Percentiles rank a stretch among this genome's conserved stretches.
phyloP scores from a whole-genome alignment of 2,888 invertebrate genomes.

The Pachycephus smyrnensis region DNA sequence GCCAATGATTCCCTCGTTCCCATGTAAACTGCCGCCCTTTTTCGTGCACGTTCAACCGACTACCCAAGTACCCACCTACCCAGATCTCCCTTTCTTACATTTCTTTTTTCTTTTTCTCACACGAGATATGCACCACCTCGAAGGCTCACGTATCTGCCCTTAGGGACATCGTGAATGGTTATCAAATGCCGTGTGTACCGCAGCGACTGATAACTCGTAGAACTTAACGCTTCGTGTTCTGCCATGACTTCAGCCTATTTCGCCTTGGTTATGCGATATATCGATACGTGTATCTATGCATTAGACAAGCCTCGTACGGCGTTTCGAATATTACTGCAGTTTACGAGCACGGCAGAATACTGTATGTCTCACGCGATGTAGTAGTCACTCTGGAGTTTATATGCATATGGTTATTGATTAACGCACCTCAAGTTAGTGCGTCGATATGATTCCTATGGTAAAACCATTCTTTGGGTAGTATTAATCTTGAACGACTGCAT shows the following conservation, averaged over 20 bases:
- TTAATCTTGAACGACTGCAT: not conserved
- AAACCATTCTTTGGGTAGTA: not conserved
- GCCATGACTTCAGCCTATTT: not conserved
- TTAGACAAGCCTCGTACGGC: not conserved
- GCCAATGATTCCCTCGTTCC: constrained; percentile 30
- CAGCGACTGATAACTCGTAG: not conserved
- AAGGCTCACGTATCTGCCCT: not conserved
- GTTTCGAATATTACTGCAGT: not conserved
- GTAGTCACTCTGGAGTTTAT: not conserved
- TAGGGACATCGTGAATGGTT: not conserved
- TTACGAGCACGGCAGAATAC: not conserved
- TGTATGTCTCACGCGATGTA: not conserved
- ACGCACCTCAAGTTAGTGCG: not conserved
- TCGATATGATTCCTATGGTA: not conserved
- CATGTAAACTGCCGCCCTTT: constrained; percentile 10
- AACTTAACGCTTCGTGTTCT: not conserved
- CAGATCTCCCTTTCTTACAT: not conserved
- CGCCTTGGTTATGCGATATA: not conserved
- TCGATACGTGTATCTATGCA: not conserved
- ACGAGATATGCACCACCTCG: not conserved
- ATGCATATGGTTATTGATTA: not conserved
- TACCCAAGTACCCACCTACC: not conserved
- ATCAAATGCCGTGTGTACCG: not conserved
- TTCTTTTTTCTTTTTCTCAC: not conserved
- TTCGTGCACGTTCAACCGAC: constrained; percentile 8